Evolutionary conservation across 2,888 invertebrate species (phyloP).

Genomic region (Agrypnus murinus): DNA sequence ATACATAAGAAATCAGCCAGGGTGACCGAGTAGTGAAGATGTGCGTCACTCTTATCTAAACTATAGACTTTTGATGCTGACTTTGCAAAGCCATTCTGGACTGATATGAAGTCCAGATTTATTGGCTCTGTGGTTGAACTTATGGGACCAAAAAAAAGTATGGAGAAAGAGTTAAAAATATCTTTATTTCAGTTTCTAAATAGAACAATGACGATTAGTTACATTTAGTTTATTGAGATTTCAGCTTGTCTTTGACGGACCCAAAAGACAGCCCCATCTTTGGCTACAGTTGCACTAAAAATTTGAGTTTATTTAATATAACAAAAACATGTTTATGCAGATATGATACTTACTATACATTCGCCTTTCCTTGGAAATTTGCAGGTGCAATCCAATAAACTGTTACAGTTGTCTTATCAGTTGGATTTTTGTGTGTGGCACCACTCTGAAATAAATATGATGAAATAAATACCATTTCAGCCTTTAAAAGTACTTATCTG

Average conservation of each 20-base stretch:
- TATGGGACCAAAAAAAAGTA: too few species aligned
- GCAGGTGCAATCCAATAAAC: slow-evolving; percentile 81
- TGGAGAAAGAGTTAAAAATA: too few species aligned
- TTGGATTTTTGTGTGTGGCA: slow-evolving; percentile 81
- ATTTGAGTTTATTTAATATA: neutral
- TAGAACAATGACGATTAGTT: too few species aligned
- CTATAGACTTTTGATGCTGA: too few species aligned
- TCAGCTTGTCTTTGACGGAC: slow-evolving; percentile 78
- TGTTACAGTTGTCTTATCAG: slow-evolving; percentile 74
- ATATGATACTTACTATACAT: slow-evolving; percentile 75
- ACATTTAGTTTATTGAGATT: slow-evolving; percentile 73
- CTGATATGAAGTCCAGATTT: too few species aligned
- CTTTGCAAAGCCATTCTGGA: too few species aligned
- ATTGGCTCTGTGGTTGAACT: too few species aligned
- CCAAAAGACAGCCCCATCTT: slow-evolving; percentile 83
- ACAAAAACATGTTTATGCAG: too few species aligned
- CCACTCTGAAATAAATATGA: slow-evolving; percentile 74
- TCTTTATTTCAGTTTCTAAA: too few species aligned
- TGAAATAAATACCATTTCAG: neutral
- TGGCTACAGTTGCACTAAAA: slow-evolving; percentile 80
- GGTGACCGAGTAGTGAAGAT: too few species aligned
- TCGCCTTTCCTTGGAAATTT: slow-evolving; percentile 74
- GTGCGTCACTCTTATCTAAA: too few species aligned
- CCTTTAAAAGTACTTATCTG: neutral
- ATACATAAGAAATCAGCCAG: too few species aligned